Evolutionary conservation across 2,797 vertebrate genomes (phyloP).

Genomic region (Cercopithecus petaurista): DNA sequence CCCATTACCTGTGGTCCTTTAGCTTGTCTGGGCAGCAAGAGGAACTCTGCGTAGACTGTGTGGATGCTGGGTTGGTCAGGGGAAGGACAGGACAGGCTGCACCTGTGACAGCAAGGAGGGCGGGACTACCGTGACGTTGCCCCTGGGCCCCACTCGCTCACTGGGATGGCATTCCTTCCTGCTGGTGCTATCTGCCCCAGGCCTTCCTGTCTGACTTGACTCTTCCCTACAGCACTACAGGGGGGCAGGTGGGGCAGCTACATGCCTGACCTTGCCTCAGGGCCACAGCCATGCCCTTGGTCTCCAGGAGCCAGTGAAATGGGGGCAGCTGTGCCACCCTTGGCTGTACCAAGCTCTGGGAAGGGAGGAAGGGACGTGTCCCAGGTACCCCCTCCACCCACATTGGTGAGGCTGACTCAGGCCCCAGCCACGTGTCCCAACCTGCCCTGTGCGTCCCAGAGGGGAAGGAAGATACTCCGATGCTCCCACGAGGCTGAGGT

Average conservation of each 20-base stretch:
- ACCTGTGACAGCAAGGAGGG: background rate
- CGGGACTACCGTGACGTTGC: background rate
- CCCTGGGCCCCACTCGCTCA: background rate
- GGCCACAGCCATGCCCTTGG: background rate
- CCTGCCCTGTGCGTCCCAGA: background rate
- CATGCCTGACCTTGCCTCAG: background rate
- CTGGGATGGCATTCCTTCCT: background rate
- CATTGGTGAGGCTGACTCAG: conserved; percentile 53
- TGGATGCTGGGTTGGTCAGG: background rate
- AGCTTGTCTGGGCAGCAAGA: background rate
- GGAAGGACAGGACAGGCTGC: background rate
- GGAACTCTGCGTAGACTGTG: background rate
- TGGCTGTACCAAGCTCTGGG: background rate
- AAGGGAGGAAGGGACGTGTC: background rate
- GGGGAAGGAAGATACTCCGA: background rate
- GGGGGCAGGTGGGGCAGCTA: background rate
- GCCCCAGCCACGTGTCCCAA: conserved; percentile 30
- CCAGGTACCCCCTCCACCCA: background rate
- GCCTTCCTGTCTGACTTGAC: conserved; percentile 1
- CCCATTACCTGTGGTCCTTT: conserved; percentile 61
- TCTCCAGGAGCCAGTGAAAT: background rate
- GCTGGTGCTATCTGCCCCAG: background rate
- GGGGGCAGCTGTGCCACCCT: background rate
- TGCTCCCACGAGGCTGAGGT: background rate
- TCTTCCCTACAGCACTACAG: background rate